Conservation (phyloP, 2,797 vertebrate genomes). For the Myotis myotis region DNA sequence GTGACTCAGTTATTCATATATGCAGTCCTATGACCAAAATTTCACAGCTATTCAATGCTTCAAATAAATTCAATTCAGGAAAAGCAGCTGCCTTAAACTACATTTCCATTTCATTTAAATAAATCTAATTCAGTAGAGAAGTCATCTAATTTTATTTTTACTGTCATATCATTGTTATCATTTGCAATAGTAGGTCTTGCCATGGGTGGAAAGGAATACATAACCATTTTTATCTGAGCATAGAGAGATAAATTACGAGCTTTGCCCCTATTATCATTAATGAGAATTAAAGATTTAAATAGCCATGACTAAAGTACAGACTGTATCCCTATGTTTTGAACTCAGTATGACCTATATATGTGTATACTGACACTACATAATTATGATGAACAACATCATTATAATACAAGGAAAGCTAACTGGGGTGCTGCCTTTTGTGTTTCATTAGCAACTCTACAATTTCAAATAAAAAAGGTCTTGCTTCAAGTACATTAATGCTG, state of each 20-base stretch:
- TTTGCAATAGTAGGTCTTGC: neutral
- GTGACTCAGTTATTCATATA: neutral
- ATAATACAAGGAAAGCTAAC: slow-evolving; percentile 70
- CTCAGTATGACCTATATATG: slow-evolving; percentile 52
- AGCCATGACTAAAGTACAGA: neutral
- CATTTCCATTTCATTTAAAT: slow-evolving; percentile 50
- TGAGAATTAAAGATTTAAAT: slow-evolving; percentile 57
- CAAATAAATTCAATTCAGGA: neutral
- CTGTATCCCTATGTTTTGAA: slow-evolving; percentile 65
- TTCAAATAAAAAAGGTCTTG: slow-evolving; percentile 63
- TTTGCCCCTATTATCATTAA: slow-evolving; percentile 14
- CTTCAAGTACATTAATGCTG: slow-evolving; percentile 70
- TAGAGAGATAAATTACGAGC: neutral
- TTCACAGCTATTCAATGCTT: neutral
- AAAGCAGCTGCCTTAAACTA: neutral
- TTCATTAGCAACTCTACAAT: slow-evolving; percentile 63
- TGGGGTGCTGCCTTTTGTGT: neutral
- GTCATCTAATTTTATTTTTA: slow-evolving; percentile 32
- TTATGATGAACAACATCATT: slow-evolving; percentile 73
- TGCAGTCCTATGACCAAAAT: neutral
- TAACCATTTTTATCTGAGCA: slow-evolving; percentile 37
- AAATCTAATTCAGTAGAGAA: slow-evolving; percentile 7
- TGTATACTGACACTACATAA: slow-evolving; percentile 55
- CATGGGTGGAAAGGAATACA: neutral
- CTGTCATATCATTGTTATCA: neutral